Evolutionary conservation across 2,888 invertebrate species (phyloP).

Genomic region (Drosophila merina): DNA sequence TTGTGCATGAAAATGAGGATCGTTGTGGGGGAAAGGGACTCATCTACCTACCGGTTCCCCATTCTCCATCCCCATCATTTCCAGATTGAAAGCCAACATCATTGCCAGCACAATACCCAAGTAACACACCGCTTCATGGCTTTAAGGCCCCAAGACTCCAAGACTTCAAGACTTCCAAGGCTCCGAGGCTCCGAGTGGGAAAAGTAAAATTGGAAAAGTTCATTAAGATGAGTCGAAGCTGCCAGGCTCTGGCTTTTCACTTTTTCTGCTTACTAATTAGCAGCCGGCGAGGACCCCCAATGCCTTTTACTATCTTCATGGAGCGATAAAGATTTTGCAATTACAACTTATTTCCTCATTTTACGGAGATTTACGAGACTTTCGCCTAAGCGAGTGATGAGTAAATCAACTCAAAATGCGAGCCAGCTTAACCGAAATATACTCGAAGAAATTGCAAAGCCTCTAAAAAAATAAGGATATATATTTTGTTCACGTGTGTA

Average conservation of each 20-base stretch:
- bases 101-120: not conserved
- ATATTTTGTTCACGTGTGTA: not conserved
- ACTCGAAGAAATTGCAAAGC: conserved; percentile 17
- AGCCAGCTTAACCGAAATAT: conserved; percentile 9
- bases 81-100: conserved; percentile 16
- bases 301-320: conserved; percentile 46
- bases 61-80: conserved; percentile 5
- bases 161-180: too few relatives aligned
- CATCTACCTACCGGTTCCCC: too few relatives aligned
- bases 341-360: conserved; percentile 67
- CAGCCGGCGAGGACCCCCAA: not conserved
- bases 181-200: not conserved
- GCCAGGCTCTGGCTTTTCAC: conserved; percentile 17
- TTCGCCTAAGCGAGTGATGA: conserved; percentile 42
- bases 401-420: conserved; percentile 51
- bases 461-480: not conserved
- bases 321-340: conserved; percentile 48
- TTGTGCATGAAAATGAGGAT: conserved; percentile 45
- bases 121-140: too few relatives aligned
- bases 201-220: conserved; percentile 38
- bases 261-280: conserved; percentile 28
- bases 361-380: conserved; percentile 54
- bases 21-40: not conserved
- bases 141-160: not conserved
- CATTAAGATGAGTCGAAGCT: conserved; percentile 21